These are phyloP conservation scores for Pediacus dermestoides DNA, from an alignment of 2,888 invertebrate species.

Conservation along the genomic window DNA sequence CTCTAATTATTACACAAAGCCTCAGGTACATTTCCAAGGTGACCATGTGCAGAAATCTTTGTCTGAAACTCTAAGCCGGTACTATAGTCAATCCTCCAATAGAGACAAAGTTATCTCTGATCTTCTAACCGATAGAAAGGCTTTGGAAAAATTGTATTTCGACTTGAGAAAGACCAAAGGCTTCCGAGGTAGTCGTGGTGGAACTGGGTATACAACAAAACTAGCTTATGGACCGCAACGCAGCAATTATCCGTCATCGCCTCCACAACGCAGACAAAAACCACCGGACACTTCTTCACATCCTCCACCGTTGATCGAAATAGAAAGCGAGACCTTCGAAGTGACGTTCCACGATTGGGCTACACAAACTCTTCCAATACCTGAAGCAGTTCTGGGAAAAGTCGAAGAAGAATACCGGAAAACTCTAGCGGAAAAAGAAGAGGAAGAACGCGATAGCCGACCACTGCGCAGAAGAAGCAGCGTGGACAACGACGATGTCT, in stretches of 20 bases:
- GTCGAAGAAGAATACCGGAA: conserved; percentile 53
- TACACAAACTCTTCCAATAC: conserved; percentile 62
- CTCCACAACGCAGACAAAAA: conserved; percentile 30
- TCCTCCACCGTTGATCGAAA: conserved; percentile 67
- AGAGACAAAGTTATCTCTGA: conserved; percentile 69
- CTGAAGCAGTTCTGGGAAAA: conserved; percentile 54
- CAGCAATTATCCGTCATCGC: conserved; percentile 17
- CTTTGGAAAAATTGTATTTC: conserved; percentile 70
- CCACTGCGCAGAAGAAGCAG: conserved; percentile 64
- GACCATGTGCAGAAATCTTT: conserved; percentile 59
- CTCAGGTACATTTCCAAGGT: conserved; percentile 46
- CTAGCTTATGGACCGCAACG: conserved; percentile 23
- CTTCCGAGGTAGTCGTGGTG: conserved; percentile 49
- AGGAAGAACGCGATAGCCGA: conserved; percentile 42
- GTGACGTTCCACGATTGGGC: conserved; percentile 48
- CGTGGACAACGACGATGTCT: conserved; percentile 79
- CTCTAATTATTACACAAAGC: conserved; percentile 12
- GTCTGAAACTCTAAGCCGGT: conserved; percentile 64
- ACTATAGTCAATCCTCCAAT: conserved; percentile 63
- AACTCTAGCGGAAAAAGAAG: conserved; percentile 49
- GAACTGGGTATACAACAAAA: conserved; percentile 31
- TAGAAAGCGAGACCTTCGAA: conserved; percentile 59
- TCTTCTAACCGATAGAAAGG: conserved; percentile 67
- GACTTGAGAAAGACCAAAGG: conserved; percentile 66
- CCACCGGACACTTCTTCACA: conserved; percentile 16